Evolutionary conservation across 2,888 invertebrate species (phyloP).

Genomic region (Brachypalpus laphriformis): DNA sequence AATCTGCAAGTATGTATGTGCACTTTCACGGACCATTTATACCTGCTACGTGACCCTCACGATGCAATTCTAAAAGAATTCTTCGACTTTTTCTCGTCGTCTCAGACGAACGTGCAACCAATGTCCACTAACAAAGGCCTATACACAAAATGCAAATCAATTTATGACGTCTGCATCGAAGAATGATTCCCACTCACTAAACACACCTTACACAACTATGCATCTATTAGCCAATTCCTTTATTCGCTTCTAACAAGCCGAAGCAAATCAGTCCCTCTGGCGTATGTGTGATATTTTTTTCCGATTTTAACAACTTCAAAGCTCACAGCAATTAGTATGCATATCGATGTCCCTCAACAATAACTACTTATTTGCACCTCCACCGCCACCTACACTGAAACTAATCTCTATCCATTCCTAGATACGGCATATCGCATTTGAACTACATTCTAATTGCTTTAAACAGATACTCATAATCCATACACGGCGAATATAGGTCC

Average conservation of each 20-base stretch:
- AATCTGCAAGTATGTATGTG: no score
- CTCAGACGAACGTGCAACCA: no score
- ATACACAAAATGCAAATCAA: neutral
- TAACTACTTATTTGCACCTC: slow-evolving; percentile 17
- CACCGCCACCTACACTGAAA: slow-evolving; percentile 42
- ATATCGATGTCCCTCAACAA: neutral
- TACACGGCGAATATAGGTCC: slow-evolving; percentile 5
- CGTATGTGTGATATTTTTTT: slow-evolving; percentile 59
- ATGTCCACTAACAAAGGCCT: no score
- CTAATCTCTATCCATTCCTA: neutral
- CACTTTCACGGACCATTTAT: no score
- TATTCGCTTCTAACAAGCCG: neutral
- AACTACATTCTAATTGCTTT: slow-evolving; percentile 31
- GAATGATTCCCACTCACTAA: neutral
- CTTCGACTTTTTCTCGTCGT: no score
- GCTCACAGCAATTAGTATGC: neutral
- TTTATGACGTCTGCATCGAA: neutral
- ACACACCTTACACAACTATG: neutral
- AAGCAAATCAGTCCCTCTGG: slow-evolving; percentile 20
- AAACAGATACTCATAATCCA: neutral
- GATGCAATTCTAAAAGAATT: no score
- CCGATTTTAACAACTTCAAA: neutral
- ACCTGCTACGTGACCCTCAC: no score
- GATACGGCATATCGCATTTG: slow-evolving; percentile 30
- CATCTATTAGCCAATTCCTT: neutral